Evolutionary conservation across 2,113 vertebrate species (phyloP).

Genomic region (Gorilla gorilla): DNA sequence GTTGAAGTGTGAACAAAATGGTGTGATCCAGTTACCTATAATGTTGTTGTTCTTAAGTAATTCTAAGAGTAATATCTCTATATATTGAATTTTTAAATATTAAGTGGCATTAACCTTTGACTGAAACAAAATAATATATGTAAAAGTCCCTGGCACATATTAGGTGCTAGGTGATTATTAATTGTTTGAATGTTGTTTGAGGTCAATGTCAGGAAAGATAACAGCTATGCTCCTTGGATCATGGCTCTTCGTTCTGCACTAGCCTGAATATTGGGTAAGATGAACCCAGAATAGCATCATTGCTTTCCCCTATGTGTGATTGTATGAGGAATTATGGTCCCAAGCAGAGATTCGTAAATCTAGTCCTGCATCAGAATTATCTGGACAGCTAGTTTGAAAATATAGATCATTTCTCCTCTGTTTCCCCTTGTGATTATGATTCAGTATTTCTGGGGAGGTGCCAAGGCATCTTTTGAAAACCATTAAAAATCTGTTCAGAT

Average conservation of each 20-base stretch:
- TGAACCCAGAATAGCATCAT: not conserved
- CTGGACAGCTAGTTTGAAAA: conserved; percentile 18
- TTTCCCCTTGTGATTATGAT: conserved; percentile 57
- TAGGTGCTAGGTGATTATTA: conserved; percentile 47
- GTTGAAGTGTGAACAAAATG: not conserved
- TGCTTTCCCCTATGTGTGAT: not conserved
- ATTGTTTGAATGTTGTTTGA: not conserved
- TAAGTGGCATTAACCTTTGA: conserved; percentile 57
- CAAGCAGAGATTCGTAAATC: not conserved
- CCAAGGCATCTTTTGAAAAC: conserved; percentile 55
- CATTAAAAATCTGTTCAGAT: conserved; percentile 34
- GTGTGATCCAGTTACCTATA: not conserved
- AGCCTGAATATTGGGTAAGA: not conserved
- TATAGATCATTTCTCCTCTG: conserved; percentile 20
- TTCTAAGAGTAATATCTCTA: not conserved
- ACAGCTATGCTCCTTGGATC: not conserved
- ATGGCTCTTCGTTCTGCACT: not conserved
- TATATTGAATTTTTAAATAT: conserved; percentile 27
- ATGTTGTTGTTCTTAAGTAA: conserved; percentile 30
- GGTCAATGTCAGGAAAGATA: conserved; percentile 26
- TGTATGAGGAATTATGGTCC: not conserved
- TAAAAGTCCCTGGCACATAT: conserved; percentile 28
- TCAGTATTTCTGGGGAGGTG: conserved; percentile 42
- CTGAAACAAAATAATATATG: conserved; percentile 21
- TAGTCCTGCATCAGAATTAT: not conserved